Percentiles rank a stretch among this genome's conserved stretches.
Conservation (phyloP, 2,113 vertebrate species). For the Mus spicilegus region DNA sequence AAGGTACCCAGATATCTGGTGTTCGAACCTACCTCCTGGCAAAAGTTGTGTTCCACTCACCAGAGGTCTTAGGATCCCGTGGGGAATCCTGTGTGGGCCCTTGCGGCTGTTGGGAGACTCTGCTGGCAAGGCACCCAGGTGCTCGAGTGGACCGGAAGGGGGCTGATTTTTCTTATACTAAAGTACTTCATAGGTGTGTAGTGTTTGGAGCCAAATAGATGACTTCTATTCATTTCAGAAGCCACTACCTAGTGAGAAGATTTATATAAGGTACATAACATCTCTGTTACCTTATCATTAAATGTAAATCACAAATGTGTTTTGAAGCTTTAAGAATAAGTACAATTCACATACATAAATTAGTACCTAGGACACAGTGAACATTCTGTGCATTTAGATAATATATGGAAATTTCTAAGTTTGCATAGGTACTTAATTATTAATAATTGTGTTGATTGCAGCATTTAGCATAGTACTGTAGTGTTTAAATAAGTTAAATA, state of each 20-base stretch:
- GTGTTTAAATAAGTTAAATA: neutral
- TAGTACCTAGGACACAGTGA: neutral
- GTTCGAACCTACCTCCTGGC: too few relatives aligned
- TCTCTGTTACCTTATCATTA: neutral
- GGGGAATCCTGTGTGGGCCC: too few relatives aligned
- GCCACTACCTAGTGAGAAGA: neutral
- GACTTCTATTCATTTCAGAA: neutral
- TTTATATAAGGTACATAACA: neutral
- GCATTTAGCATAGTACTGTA: neutral
- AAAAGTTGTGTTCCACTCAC: too few relatives aligned
- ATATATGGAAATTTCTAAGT: neutral
- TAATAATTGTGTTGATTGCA: neutral
- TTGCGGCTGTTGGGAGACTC: too few relatives aligned
- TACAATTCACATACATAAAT: neutral
- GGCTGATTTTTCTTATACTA: neutral
- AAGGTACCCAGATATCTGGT: too few relatives aligned
- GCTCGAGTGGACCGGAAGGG: too few relatives aligned
- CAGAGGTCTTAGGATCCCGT: too few relatives aligned
- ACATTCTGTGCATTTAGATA: neutral
- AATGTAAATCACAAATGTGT: neutral
- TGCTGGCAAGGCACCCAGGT: too few relatives aligned
- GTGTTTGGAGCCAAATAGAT: neutral
- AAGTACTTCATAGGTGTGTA: neutral
- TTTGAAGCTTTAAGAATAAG: neutral
- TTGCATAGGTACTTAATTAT: neutral